Conservation (phyloP, 2,888 invertebrate genomes). For the Plemyria rubiginata region DNA sequence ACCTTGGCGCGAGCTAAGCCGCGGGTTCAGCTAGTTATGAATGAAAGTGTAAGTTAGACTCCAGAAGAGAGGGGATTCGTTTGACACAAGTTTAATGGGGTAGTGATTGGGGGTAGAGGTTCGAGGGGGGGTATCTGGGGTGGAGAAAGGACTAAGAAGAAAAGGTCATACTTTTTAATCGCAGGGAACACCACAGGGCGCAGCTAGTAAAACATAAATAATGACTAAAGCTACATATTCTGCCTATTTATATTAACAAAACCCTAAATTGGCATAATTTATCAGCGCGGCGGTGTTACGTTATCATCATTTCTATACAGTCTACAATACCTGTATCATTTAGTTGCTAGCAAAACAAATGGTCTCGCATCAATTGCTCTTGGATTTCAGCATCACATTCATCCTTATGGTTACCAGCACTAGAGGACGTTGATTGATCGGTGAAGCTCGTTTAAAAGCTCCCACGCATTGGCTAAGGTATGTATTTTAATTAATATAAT, state of each 20-base stretch:
- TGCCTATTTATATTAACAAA: not conserved
- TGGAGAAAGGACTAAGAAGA: too few relatives aligned
- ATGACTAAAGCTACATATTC: too few relatives aligned
- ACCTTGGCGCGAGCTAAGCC: too few relatives aligned
- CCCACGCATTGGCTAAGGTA: conserved; percentile 6
- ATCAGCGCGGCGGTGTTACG: not conserved
- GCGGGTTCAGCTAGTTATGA: too few relatives aligned
- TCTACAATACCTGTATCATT: conserved; percentile 16
- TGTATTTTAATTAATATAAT: not conserved
- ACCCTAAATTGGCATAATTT: not conserved
- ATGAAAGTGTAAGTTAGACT: too few relatives aligned
- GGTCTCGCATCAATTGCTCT: conserved; percentile 26
- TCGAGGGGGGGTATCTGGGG: too few relatives aligned
- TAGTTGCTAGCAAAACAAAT: conserved; percentile 20
- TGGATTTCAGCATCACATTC: conserved; percentile 28
- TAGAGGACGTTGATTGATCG: conserved; percentile 23
- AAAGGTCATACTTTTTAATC: too few relatives aligned
- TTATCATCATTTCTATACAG: conserved; percentile 10
- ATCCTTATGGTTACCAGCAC: conserved; percentile 12
- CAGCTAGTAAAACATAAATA: too few relatives aligned
- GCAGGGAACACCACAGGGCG: too few relatives aligned
- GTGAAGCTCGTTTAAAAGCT: conserved; percentile 17
- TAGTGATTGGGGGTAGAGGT: too few relatives aligned
- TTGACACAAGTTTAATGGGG: too few relatives aligned
- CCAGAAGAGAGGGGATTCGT: too few relatives aligned